Conservation (phyloP, 2,797 vertebrate species). For the Brachyalestes nurse region DNA sequence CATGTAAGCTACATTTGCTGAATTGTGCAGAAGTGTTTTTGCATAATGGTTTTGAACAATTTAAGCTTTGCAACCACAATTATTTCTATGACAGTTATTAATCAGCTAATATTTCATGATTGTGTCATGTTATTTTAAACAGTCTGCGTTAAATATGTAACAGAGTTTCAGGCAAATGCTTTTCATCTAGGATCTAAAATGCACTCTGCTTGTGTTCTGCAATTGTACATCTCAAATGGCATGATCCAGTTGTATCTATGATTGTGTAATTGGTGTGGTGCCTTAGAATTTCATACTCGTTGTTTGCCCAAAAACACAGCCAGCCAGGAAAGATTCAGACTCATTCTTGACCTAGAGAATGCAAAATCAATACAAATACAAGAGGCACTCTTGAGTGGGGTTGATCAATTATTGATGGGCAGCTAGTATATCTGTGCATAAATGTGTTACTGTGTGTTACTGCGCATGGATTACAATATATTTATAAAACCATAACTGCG, state of each 20-base stretch:
- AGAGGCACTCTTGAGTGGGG: slow-evolving; percentile 56
- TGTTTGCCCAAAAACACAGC: slow-evolving; percentile 34
- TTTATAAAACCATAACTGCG: not conserved
- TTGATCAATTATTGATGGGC: slow-evolving; percentile 64
- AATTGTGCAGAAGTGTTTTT: no score
- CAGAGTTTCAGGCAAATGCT: not conserved
- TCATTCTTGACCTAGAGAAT: slow-evolving; percentile 61
- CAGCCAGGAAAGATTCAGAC: slow-evolving; percentile 59
- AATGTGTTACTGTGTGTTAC: slow-evolving; percentile 3
- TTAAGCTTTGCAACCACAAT: no score
- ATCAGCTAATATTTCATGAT: not conserved
- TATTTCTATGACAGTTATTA: not conserved
- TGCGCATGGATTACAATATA: not conserved
- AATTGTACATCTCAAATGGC: not conserved
- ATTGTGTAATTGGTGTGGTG: not conserved
- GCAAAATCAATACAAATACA: slow-evolving; percentile 68
- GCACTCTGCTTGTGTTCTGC: not conserved
- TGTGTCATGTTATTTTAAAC: not conserved
- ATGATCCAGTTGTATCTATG: not conserved
- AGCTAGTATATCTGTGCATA: slow-evolving; percentile 19
- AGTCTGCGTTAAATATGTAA: not conserved
- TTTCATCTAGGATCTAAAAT: not conserved
- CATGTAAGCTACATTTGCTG: no score
- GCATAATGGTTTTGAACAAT: no score
- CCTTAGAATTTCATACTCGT: not conserved